Conservation (phyloP, 2,888 invertebrate species). For the Geophilus truncorum region DNA sequence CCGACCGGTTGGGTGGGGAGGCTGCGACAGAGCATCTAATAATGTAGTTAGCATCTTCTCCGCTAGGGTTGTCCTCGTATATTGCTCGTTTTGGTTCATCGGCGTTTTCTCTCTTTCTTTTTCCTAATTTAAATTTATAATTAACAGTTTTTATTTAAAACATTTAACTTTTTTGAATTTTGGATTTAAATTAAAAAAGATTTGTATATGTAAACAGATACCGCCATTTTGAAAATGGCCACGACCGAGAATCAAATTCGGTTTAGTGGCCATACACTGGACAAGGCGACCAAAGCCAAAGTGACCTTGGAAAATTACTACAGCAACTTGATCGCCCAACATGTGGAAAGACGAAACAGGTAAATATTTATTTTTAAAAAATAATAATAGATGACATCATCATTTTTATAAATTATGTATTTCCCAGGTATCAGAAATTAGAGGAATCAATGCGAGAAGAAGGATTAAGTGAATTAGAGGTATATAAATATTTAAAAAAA, state of each 20-base stretch:
- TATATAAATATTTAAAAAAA: background rate
- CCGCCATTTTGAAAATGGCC: slow-evolving; percentile 40
- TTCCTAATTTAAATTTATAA: no score
- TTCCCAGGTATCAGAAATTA: slow-evolving; percentile 65
- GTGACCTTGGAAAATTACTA: slow-evolving; percentile 98
- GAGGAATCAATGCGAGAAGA: slow-evolving; percentile 97
- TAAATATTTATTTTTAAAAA: no score
- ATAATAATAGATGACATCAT: no score
- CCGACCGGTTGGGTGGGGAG: background rate
- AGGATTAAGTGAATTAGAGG: slow-evolving; percentile 83
- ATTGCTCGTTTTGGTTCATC: background rate
- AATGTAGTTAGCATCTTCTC: background rate
- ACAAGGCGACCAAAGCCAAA: slow-evolving; percentile 98
- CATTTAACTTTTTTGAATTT: no score
- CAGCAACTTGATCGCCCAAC: slow-evolving; percentile 94
- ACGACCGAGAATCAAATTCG: slow-evolving; percentile 59
- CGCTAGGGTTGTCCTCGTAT: background rate
- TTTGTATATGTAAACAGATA: slow-evolving; percentile 19
- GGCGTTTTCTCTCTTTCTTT: background rate
- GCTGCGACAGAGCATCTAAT: background rate
- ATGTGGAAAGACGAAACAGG: slow-evolving; percentile 94
- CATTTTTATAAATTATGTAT: no score
- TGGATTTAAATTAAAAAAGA: no score
- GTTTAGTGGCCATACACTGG: slow-evolving; percentile 94
- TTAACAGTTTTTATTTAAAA: no score